Base-by-base conservation (phyloP, 2,113 vertebrate genomes). In the Anolis carolinensis region DNA sequence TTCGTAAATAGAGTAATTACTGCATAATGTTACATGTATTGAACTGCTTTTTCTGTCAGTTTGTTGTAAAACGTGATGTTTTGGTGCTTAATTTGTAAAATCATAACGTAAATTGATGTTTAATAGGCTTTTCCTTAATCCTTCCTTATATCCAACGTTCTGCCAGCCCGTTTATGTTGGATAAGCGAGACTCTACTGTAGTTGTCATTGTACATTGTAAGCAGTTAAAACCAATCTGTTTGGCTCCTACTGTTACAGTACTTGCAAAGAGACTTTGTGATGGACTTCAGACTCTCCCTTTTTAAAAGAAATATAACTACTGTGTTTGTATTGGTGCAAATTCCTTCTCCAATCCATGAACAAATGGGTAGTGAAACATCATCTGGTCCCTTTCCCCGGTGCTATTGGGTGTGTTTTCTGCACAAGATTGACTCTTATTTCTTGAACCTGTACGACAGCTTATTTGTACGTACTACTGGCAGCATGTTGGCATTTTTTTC, bases 391-490 rank as follows among this genome's bases (percentile, higher is more conserved):
- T 30, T 21, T 87, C 16, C 55, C 55, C 89, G 84, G 32, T 23
- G 1, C 79, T 90, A 79, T 88, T 84, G 89, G 87, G 88, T 87
- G 89, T 79, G 25, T 59, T 21, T 72, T 39, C 62, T 76, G 55
- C 87, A 87, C 88, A 1, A 50, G 89, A 86, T 90, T 79, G 89
- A 7, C 82, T 84, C 88, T 84, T 88, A 39, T 89, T 63, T 90
- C 83, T 79, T 68, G 76, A 89, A 59, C 85, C 86, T 90, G 0
- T 55, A 1, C 50, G 88, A 79, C 81, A 34, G 88, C 88, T 93
- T 79, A 39, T 48, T 30, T 32, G 70, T 55, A 13, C n/a, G 36
- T 81, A 21, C 32, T 16, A 23, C n/a, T 55, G n/a, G 52, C 32
- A 75, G 25, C 30, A 52, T n/a, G n/a, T 55, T 32, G 20, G 30